Evolutionary conservation across 2,888 invertebrate species (phyloP), one percentile per base, ranked within the genome.

Genomic region (Beris morrisii): DNA sequence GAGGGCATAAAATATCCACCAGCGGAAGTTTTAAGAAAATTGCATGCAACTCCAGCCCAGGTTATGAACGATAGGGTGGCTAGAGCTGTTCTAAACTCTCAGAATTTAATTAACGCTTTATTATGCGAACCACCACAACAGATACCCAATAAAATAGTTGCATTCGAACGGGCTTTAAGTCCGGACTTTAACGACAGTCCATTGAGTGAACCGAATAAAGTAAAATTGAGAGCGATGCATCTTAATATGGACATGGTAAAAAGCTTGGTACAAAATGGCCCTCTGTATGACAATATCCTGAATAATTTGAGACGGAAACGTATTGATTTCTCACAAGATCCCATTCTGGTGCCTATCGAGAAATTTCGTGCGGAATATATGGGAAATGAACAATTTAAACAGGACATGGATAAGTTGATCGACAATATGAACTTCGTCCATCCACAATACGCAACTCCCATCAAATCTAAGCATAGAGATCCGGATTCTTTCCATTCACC

Each of bases 291-390:
- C 67, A 84, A 83, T 73, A 75, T 86, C n/a, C 77, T 86, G 64
- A 83, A 82, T 65, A 79, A 83, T 65, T 74, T 86, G n/a, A 80
- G 80, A 69, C 82, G 83, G 55, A 81, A 85, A 67, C 84, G 84
- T 70, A 78, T 85, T 66, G 83, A 85, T 12, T 79, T 85, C 13
- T 77, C 82, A 2, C 81, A 82, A 69, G 86, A 86, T 75, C 84
- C 85, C 0, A 83, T 84, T 68, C 73, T 86, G 43, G 83, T 84
- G 52, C 86, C 86, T 0, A 85, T 86, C 15, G 82, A 84, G 59
- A 80, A 83, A 13, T 85, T 86, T 73, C 82, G 86, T 38, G 84
- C 84, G n/a, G 85, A 86, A 70, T 86, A 84, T 72, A 79, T 83
- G 52, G 80, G 75, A 32, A 85, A 85, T 74, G 81, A 84, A 38